These are phyloP conservation scores for Caenorhabditis parvicauda DNA, from an alignment of 2,888 invertebrate genomes.

Conservation along the genomic window DNA sequence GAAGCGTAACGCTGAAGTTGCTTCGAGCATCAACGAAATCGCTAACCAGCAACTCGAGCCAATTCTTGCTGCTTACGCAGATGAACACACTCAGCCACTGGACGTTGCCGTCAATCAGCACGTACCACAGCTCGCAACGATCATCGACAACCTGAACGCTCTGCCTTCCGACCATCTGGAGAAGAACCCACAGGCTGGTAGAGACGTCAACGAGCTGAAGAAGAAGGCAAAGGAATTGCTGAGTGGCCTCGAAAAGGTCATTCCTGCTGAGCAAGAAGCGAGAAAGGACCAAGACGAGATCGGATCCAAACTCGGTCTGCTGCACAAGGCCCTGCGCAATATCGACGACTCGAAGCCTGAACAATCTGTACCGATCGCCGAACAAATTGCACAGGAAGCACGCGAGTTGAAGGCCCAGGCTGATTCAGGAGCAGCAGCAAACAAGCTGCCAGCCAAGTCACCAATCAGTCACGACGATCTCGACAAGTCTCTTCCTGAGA, in stretches of 20 bases:
- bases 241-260: constrained; percentile 23
- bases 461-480: constrained; percentile 17
- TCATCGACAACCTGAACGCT: constrained; percentile 11
- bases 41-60: constrained; percentile 7
- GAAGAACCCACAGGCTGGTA: constrained; percentile 23
- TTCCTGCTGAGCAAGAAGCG: constrained; percentile 15
- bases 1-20: constrained; percentile 9
- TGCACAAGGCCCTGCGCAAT: constrained; percentile 9
- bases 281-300: constrained; percentile 19
- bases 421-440: no score
- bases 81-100: constrained; percentile 17
- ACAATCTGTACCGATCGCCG: constrained; percentile 18
- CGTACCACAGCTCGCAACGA: constrained; percentile 7
- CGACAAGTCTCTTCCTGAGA: constrained; percentile 11
- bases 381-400: constrained; percentile 23
- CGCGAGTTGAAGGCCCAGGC: constrained; percentile 13
- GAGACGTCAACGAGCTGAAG: constrained; percentile 27
- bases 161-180: constrained; percentile 12
- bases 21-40: no score
- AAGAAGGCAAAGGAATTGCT: constrained; percentile 26
- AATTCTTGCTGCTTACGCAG: constrained; percentile 8
- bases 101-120: constrained; percentile 16
- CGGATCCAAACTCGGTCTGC: constrained; percentile 6
- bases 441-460: constrained; percentile 11
- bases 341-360: constrained; percentile 15